Base-by-base conservation (phyloP, 2,797 vertebrate genomes). In the Coranthus polyacanthus region DNA sequence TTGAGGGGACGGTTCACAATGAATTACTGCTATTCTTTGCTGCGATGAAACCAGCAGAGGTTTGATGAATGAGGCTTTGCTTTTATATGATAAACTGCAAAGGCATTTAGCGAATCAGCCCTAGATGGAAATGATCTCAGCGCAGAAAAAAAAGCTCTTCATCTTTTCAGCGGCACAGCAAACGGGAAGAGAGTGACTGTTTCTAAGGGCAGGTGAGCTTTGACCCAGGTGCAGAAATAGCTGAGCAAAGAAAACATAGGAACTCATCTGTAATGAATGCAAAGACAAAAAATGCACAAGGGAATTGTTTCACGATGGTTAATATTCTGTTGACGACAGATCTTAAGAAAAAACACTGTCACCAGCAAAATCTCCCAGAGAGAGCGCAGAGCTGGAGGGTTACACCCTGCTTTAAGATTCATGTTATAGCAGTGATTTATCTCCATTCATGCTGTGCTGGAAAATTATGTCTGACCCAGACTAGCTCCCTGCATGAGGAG, bases 401-500 rank as follows among this genome's bases (percentile, higher is more conserved):
- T 17, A 24, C 34, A 56, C 13, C 68, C 32, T 36, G 55, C 59
- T 76, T 65, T 38, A 44, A 18, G 50, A 69, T 75, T 57, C 57
- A 29, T 41, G 42, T 59, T 21, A 54, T 6, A 55, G 60, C 54
- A 4, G 45, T 34, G 55, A 75, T 73, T 73, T 45, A 67, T 74
- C 67, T 59, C 20, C 45, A 22, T 58, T 72, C 77, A 82, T 0
- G 44, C 67, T 79, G 77, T 29, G 68, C 71, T 68, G 60, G 58
- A 49, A 71, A 83, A 78, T 68, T 0, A 67, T 47, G 32, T 76
- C 59, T 59, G 74, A 84, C 63, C 75, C 60, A 41, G 34, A 20
- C 51, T 68, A 75, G 60, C 69, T 60, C 42, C 37, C 67, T 38
- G 51, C 45, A 55, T 20, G 17, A 59, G 55, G 61, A 67, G 68